Base-by-base conservation (phyloP, 2,888 invertebrate species). In the Drepana falcataria region DNA sequence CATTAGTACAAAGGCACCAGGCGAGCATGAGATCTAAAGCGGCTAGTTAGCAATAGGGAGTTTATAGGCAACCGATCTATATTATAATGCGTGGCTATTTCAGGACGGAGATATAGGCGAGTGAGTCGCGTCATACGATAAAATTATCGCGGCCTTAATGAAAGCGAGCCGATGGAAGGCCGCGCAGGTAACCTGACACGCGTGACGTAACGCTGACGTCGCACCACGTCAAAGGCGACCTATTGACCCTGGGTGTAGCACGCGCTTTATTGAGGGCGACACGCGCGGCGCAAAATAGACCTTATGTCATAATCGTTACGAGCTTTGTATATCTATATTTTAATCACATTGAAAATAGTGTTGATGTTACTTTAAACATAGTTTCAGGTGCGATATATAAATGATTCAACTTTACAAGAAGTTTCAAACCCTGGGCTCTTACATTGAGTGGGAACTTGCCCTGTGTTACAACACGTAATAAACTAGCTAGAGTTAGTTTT, bases 91-190 rank as follows among this genome's bases (percentile, higher is more conserved):
- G 54, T 64, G 64, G 73, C 80, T 89, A 89, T 89, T 89, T 85
- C 75, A 58, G 83, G 69, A 73, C 69, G 69, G 66, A 74, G 79
- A 75, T 81, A 83, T 77, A 74, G 77, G 69, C 62, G 60, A 55
- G 66, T 55, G 66, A 61, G 64, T 55, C 75, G 77, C 87, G 87
- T 90, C 89, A 89, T 79, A 69, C 75, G 86, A 88, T 88, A 89
- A 90, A 85, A 85, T 90, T 90, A 90, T 88, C 87, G 73, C 67
- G 85, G 77, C 85, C 82, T 86, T 89, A 88, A 88, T 89, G 85
- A 86, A 84, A 81, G 69, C 71, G 65, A 73, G 71, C 67, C 65
- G 71, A 61, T 60, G 69, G 83, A 79, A 87, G 85, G 87, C 81
- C 86, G 75, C 51, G 61, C 80, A 83, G 86, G 88, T 87, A 89